These are phyloP conservation scores for Zele albiditarsus DNA, from an alignment of 2,888 invertebrate genomes.

Conservation along the genomic window DNA sequence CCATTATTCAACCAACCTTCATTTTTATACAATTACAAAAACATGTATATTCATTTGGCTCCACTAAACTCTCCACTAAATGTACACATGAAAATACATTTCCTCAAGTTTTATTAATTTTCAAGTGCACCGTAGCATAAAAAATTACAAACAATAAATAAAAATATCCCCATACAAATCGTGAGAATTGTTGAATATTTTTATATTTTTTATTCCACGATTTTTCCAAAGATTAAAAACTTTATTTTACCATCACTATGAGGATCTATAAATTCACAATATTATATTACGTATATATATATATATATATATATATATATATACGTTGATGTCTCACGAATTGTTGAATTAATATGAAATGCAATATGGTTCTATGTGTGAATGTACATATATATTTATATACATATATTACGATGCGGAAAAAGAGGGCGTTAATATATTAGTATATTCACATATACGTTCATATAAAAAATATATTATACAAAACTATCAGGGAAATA, in stretches of 20 bases:
- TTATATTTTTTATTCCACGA: not conserved
- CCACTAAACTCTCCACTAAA: no score
- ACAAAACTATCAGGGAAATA: not conserved
- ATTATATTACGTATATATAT: not conserved
- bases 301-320: no score
- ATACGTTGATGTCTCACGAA: not conserved
- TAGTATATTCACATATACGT: not conserved
- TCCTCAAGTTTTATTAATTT: no score
- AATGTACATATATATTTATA: not conserved
- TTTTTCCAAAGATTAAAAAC: not conserved
- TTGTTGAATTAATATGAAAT: not conserved
- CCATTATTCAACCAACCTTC: no score
- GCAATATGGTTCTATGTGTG: not conserved
- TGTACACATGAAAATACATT: no score
- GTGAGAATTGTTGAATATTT: not conserved
- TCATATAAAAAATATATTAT: not conserved
- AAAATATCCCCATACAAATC: not conserved
- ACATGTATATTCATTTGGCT: no score
- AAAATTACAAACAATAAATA: no score
- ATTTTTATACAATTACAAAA: no score
- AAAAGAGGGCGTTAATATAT: constrained; percentile 9
- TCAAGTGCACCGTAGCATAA: no score
- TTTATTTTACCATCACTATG: not conserved
- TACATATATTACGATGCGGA: not conserved
- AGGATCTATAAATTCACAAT: not conserved